Conservation (phyloP, 2,888 invertebrate species). For the Ichneumoninae sp. region DNA sequence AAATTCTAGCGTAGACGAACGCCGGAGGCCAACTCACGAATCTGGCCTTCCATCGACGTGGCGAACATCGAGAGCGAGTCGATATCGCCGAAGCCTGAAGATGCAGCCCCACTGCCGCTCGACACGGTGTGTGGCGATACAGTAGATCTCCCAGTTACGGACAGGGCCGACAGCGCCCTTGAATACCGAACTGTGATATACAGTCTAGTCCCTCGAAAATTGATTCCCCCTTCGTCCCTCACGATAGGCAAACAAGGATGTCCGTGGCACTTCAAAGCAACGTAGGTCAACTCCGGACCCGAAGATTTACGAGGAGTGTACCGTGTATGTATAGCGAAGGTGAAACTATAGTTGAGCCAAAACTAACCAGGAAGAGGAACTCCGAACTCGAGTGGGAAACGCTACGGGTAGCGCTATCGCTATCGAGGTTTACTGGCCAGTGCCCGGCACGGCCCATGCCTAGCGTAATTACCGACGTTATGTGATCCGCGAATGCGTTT, state of each 20-base stretch:
- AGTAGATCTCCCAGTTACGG: neutral
- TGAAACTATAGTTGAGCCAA: too few species aligned
- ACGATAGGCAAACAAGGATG: too few species aligned
- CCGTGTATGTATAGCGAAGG: too few species aligned
- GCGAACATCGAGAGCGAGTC: conserved; percentile 4
- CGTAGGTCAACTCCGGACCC: too few species aligned
- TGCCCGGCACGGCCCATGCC: neutral
- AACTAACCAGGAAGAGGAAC: too few species aligned
- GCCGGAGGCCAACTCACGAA: conserved; percentile 38
- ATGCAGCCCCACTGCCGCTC: neutral
- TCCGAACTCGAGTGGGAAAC: too few species aligned
- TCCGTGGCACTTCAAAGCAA: too few species aligned
- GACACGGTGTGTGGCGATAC: neutral
- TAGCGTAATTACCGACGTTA: neutral
- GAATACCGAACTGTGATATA: too few species aligned
- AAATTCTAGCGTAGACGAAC: conserved; percentile 28
- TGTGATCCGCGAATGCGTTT: neutral
- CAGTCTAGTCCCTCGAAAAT: too few species aligned
- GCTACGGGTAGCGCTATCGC: neutral
- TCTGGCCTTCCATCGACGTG: conserved; percentile 12
- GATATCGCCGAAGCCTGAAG: neutral
- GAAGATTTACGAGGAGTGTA: too few species aligned
- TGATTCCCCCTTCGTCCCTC: too few species aligned
- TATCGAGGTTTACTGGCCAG: neutral
- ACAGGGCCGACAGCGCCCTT: too few species aligned